phyloP scores from a whole-genome alignment of 2,888 invertebrate genomes.

The Drosophila mulleri region DNA sequence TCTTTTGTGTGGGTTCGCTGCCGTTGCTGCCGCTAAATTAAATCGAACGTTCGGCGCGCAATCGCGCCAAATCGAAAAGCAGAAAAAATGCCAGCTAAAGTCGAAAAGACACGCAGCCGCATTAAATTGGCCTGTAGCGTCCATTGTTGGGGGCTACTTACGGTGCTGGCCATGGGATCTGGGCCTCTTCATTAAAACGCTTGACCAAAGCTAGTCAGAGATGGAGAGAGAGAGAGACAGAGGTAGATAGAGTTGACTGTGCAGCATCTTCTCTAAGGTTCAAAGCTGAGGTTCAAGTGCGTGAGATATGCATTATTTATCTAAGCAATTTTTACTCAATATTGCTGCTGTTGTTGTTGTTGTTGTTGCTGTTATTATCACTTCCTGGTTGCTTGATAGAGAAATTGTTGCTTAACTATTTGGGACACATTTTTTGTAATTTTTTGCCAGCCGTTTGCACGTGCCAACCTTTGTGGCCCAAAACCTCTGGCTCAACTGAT shows the following conservation, averaged over 20 bases:
- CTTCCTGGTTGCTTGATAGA: slow-evolving; percentile 72
- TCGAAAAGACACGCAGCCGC: slow-evolving; percentile 56
- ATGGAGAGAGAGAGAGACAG: neutral
- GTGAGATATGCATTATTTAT: slow-evolving; percentile 85
- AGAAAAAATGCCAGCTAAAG: slow-evolving; percentile 1
- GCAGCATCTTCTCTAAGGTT: slow-evolving; percentile 24
- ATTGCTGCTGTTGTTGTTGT: slow-evolving; percentile 34
- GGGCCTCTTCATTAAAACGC: slow-evolving; percentile 72
- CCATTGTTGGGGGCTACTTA: slow-evolving; percentile 60
- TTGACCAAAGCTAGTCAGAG: slow-evolving; percentile 20
- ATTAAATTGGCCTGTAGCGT: slow-evolving; percentile 67
- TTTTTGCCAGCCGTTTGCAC: slow-evolving; percentile 55
- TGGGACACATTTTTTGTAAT: slow-evolving; percentile 67
- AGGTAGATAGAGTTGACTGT: neutral
- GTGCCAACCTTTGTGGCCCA: slow-evolving; percentile 68
- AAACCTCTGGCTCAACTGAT: slow-evolving; percentile 55
- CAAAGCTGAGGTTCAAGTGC: slow-evolving; percentile 68
- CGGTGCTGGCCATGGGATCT: slow-evolving; percentile 68
- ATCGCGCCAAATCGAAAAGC: slow-evolving; percentile 71
- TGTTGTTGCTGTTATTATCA: slow-evolving; percentile 28
- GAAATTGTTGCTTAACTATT: slow-evolving; percentile 56
- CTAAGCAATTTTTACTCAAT: slow-evolving; percentile 67
- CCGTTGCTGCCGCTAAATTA: slow-evolving; percentile 67
- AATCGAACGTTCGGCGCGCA: slow-evolving; percentile 57
- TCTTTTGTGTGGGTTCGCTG: slow-evolving; percentile 51